Evolutionary conservation across 2,113 vertebrate genomes (phyloP).

Genomic region (Actinemys pallida): DNA sequence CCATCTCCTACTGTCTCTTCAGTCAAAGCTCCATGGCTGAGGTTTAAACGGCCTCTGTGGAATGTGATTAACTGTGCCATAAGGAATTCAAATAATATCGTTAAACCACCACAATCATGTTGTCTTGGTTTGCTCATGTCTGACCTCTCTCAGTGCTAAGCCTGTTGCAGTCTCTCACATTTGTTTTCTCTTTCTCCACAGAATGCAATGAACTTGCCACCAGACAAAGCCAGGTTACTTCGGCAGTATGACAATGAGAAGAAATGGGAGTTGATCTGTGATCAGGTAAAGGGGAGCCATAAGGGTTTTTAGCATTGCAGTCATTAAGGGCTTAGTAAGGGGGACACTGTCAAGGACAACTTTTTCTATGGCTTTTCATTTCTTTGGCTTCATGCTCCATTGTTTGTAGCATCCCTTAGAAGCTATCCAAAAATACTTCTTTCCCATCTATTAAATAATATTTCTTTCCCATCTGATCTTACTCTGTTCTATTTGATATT

Average conservation of each 20-base stretch:
- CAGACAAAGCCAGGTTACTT: constrained; percentile 96
- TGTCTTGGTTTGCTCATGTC: not conserved
- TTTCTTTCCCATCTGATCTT: not conserved
- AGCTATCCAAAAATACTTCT: not conserved
- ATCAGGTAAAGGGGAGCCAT: constrained; percentile 86
- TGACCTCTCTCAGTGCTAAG: not conserved
- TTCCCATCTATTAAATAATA: not conserved
- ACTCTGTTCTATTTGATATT: not conserved
- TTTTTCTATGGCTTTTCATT: accelerated
- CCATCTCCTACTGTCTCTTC: not conserved
- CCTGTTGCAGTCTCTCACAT: constrained; percentile 14
- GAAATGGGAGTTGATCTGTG: constrained; percentile 99
- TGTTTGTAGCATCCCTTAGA: not conserved
- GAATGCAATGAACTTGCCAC: constrained; percentile 99
- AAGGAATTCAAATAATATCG: not conserved
- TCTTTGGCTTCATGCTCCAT: not conserved
- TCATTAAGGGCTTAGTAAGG: too few relatives aligned
- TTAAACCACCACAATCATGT: not conserved
- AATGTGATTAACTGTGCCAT: not conserved
- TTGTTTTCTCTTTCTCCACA: constrained; percentile 68
- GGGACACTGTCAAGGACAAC: accelerated
- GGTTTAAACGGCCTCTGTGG: not conserved
- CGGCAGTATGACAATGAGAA: constrained; percentile 99
- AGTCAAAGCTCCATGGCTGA: accelerated
- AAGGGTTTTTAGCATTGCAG: not conserved